phyloP scores from a whole-genome alignment of 2,113 vertebrate species.

The Cyprinodon tularosa region DNA sequence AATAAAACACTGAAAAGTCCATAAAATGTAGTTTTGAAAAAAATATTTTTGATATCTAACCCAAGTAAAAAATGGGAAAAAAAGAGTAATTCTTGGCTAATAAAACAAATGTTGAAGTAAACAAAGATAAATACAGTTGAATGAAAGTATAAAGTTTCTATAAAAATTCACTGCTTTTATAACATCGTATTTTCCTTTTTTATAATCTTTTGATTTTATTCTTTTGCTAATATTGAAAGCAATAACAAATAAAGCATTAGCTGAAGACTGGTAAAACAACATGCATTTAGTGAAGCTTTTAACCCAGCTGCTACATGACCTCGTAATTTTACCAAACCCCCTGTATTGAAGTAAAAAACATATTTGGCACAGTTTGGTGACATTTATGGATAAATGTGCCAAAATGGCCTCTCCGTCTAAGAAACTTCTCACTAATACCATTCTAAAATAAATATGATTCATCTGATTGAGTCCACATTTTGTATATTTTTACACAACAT shows the following conservation, averaged over 20 bases:
- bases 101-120: background rate
- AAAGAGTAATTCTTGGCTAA: background rate
- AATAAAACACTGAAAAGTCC: conserved; percentile 14
- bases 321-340: no score
- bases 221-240: background rate
- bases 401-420: no score
- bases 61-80: background rate
- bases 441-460: no score
- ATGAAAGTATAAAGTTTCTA: no score
- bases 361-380: no score
- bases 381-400: no score
- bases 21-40: background rate
- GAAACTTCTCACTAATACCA: no score
- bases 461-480: no score
- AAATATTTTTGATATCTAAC: background rate
- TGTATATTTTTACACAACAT: no score
- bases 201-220: background rate
- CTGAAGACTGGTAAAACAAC: background rate
- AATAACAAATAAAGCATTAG: background rate
- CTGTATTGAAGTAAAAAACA: no score
- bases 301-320: no score
- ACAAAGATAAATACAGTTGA: background rate
- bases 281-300: background rate
- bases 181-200: background rate
- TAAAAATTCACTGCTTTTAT: no score